A percentile compares a stretch with the other conserved stretches of the same genome.
Conservation (phyloP, 2,797 vertebrate genomes). For the Capromys pilorides region DNA sequence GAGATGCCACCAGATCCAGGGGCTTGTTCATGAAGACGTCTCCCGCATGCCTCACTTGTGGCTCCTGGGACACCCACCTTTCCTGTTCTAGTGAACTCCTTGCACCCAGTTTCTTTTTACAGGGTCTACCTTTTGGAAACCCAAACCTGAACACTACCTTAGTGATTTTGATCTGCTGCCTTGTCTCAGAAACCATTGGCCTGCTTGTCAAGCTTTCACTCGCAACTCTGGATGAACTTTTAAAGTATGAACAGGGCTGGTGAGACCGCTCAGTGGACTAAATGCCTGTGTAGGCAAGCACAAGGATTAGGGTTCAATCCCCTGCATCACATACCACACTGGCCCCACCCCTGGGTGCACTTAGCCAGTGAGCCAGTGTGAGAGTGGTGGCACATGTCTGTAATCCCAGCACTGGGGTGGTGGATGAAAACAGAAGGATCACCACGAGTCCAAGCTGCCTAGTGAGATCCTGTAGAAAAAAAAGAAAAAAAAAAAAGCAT, state of each 20-base stretch:
- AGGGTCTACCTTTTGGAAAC: neutral
- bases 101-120: neutral
- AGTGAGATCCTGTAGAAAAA: no score
- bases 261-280: no score
- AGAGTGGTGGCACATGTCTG: no score
- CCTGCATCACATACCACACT: no score
- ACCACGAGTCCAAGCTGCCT: no score
- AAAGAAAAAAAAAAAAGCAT: no score
- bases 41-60: neutral
- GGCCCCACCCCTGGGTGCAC: no score
- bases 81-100: neutral
- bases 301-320: no score
- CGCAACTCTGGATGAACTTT: neutral
- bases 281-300: no score
- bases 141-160: neutral
- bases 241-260: neutral
- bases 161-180: neutral
- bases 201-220: neutral
- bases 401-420: no score
- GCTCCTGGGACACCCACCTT: neutral
- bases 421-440: no score
- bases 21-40: neutral
- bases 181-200: neutral
- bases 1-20: neutral
- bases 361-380: no score